phyloP scores from a whole-genome alignment of 2,797 vertebrate genomes.

The Tokudaia tokunoshimensis region DNA sequence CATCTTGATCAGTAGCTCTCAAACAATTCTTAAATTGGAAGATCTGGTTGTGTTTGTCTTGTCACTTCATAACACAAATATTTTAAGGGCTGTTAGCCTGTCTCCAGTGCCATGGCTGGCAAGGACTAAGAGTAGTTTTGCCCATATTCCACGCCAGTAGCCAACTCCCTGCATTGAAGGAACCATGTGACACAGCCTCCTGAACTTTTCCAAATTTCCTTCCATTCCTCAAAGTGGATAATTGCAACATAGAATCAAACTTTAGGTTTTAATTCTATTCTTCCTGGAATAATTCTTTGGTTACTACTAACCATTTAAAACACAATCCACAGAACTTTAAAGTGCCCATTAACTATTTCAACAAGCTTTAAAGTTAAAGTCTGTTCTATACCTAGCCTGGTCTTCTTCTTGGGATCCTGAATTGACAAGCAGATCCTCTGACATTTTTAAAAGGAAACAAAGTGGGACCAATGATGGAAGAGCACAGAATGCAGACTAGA shows the following conservation, averaged over 20 bases:
- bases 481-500: background rate
- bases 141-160: background rate
- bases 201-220: background rate
- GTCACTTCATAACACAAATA: background rate
- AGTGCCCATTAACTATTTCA: background rate
- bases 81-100: background rate
- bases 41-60: background rate
- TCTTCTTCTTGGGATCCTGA: background rate
- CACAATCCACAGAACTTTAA: background rate
- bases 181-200: rapidly evolving
- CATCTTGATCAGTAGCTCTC: background rate
- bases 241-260: background rate
- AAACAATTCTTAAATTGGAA: too few species aligned
- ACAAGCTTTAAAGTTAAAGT: background rate
- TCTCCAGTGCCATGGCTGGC: rapidly evolving
- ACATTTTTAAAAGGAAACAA: background rate
- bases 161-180: background rate
- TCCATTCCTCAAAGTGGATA: background rate
- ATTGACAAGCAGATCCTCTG: background rate
- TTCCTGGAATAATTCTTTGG: background rate
- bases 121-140: background rate
- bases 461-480: background rate
- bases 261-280: background rate
- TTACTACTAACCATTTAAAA: background rate
- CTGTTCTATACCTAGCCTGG: background rate